Percentiles rank a stretch among this genome's conserved stretches.
Evolutionary conservation across 2,797 vertebrate genomes (phyloP).

Genomic region (Rhinella marina): DNA sequence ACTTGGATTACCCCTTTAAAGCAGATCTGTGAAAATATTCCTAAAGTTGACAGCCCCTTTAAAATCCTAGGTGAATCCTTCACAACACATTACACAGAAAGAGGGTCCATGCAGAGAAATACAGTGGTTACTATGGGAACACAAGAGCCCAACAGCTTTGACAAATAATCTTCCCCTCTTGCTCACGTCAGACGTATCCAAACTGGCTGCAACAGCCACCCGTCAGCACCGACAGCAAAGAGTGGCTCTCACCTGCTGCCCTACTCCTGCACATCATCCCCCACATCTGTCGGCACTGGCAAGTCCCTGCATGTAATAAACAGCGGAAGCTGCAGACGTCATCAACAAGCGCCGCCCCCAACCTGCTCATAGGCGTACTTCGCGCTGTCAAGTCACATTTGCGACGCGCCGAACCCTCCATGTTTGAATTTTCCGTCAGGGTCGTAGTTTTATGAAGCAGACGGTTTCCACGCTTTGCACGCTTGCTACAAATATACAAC

Average conservation of each 20-base stretch:
- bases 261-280: no score
- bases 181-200: not conserved
- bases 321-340: not conserved
- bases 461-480: not conserved
- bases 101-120: no score
- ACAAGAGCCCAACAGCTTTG: no score
- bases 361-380: no score
- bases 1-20: no score
- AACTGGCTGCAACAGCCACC: not conserved
- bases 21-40: no score
- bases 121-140: no score
- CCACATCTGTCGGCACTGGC: not conserved
- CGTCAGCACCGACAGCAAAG: no score
- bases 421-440: not conserved
- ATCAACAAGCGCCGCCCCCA: not conserved
- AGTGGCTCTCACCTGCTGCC: slow-evolving; percentile 9
- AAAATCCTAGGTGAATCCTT: no score
- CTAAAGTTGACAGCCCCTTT: no score
- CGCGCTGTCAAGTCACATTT: not conserved
- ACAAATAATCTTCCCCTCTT: no score
- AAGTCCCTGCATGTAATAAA: not conserved
- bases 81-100: no score
- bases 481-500: not conserved
- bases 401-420: not conserved
- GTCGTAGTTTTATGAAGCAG: not conserved